These are phyloP conservation scores for Leptodactylus fuscus DNA, from an alignment of 2,113 vertebrate genomes.

Conservation along the genomic window DNA sequence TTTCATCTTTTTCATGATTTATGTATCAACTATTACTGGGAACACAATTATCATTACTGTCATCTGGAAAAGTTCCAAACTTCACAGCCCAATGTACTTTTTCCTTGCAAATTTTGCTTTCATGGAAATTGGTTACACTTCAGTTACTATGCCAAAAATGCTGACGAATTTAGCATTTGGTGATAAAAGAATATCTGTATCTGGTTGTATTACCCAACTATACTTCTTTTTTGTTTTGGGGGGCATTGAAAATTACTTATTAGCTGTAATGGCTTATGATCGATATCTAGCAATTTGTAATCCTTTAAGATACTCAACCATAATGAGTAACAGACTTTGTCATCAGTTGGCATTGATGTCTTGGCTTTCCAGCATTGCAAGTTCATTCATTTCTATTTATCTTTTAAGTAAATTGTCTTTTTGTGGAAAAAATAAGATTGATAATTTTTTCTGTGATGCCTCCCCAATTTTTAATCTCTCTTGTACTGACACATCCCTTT, in stretches of 20 bases:
- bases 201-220: conserved; percentile 62
- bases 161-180: conserved; percentile 53
- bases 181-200: conserved; percentile 54
- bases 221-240: conserved; percentile 65
- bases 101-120: conserved; percentile 68
- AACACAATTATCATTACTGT: conserved; percentile 60
- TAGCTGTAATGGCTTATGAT: conserved; percentile 65
- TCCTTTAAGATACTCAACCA: conserved; percentile 61
- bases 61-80: conserved; percentile 36
- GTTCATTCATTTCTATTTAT: conserved; percentile 64
- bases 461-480: conserved; percentile 63
- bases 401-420: conserved; percentile 63
- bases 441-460: conserved; percentile 68
- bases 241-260: conserved; percentile 61
- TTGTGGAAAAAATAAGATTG: conserved; percentile 64
- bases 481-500: conserved; percentile 57
- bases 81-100: conserved; percentile 63
- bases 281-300: conserved; percentile 65
- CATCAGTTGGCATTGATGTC: conserved; percentile 59
- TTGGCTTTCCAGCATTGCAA: conserved; percentile 62
- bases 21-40: conserved; percentile 59
- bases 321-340: conserved; percentile 63
- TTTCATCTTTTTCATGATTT: conserved; percentile 59
- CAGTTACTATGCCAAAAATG: conserved; percentile 66
- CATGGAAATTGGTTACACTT: conserved; percentile 67